These are phyloP conservation scores for Notolepis coatsorum DNA, from an alignment of 2,797 vertebrate species.

Conservation along the genomic window DNA sequence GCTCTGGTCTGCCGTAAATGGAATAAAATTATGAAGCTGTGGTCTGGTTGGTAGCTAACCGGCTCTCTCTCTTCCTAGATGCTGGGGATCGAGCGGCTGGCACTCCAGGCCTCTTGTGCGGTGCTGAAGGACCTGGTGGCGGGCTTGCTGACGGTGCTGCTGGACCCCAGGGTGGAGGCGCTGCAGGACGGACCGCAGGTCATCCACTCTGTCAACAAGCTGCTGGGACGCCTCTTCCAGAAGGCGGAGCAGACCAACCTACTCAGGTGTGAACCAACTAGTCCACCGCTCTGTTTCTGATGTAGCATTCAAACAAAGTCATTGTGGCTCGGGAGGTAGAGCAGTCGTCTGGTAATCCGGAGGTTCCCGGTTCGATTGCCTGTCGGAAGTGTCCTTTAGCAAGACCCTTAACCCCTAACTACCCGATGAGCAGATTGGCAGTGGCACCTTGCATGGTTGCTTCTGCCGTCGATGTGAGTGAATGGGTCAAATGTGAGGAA, in stretches of 20 bases:
- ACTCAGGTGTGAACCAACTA: constrained; percentile 77
- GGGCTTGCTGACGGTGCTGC: constrained; percentile 88
- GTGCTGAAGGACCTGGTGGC: constrained; percentile 92
- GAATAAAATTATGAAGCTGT: no score
- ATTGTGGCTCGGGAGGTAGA: no score
- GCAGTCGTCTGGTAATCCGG: no score
- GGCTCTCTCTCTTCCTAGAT: constrained; percentile 67
- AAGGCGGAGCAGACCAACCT: constrained; percentile 91
- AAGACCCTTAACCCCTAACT: no score
- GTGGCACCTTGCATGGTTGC: no score
- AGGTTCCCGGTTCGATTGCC: no score
- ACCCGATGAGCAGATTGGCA: no score
- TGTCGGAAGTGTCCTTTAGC: no score
- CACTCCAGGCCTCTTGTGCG: constrained; percentile 87
- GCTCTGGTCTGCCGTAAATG: background rate
- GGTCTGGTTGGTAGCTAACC: background rate
- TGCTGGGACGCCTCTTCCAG: constrained; percentile 88
- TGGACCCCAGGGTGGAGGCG: constrained; percentile 88
- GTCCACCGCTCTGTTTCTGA: background rate
- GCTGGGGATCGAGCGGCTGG: constrained; percentile 87
- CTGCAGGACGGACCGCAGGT: constrained; percentile 88
- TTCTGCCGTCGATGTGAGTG: no score
- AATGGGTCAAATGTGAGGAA: no score
- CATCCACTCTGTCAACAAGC: constrained; percentile 88
- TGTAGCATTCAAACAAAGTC: background rate